Conservation (phyloP, 2,113 vertebrate species). For the Oryzias woworae region DNA sequence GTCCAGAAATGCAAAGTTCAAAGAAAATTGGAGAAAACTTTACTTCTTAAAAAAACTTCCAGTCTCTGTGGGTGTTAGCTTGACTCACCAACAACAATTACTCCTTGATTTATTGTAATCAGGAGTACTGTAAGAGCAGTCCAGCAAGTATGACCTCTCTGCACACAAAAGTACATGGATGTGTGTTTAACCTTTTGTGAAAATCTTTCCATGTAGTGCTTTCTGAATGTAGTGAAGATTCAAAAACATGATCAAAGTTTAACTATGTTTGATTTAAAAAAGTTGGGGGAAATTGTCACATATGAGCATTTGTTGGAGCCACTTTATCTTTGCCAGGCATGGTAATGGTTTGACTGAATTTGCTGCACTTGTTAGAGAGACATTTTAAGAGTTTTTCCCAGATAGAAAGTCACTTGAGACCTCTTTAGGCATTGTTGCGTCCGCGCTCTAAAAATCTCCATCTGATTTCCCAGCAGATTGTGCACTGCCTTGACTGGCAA, state of each 20-base stretch:
- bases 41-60: too few relatives aligned
- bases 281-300: conserved; percentile 10
- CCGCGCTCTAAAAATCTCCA: conserved; percentile 53
- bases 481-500: conserved; percentile 52
- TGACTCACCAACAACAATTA: too few relatives aligned
- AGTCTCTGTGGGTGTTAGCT: too few relatives aligned
- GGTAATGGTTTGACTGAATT: conserved; percentile 38
- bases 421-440: conserved; percentile 59
- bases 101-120: too few relatives aligned
- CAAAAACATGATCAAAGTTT: conserved; percentile 5
- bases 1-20: too few relatives aligned
- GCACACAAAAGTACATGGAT: too few relatives aligned
- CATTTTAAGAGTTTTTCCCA: conserved; percentile 44
- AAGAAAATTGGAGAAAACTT: too few relatives aligned
- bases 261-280: conserved; percentile 27
- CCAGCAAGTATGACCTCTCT: too few relatives aligned
- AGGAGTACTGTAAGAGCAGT: too few relatives aligned
- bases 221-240: conserved; percentile 10
- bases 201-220: not conserved
- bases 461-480: conserved; percentile 71
- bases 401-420: conserved; percentile 62
- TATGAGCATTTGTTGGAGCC: conserved; percentile 3
- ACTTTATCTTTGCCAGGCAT: conserved; percentile 34
- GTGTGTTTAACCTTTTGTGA: too few relatives aligned
- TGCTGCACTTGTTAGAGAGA: conserved; percentile 35